Percentiles rank a stretch among this genome's conserved stretches.
Conservation (phyloP, 2,797 vertebrate species). For the Sciurus carolinensis region DNA sequence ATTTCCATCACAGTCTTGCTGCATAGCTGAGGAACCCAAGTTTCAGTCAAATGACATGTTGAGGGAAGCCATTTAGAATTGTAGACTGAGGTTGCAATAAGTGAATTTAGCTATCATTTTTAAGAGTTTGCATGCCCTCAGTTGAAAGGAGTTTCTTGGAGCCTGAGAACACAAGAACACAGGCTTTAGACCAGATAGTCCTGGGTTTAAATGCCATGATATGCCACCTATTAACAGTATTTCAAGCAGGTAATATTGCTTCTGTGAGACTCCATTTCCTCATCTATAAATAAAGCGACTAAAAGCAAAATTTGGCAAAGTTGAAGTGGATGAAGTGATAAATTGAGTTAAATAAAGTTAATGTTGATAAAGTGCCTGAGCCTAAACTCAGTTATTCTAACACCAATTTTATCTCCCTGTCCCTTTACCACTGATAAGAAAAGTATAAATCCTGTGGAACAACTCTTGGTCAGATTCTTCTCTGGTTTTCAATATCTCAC, state of each 20-base stretch:
- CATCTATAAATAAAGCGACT: slow-evolving; percentile 23
- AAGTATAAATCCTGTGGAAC: not conserved
- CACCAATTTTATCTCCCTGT: not conserved
- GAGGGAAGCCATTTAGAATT: too few relatives aligned
- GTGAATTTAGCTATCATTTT: not conserved
- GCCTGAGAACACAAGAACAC: not conserved
- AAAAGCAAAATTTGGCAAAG: slow-evolving; percentile 7
- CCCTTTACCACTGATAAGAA: not conserved
- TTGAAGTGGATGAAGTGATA: not conserved
- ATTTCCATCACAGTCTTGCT: slow-evolving; percentile 32
- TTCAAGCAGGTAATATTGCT: not conserved
- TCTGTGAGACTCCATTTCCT: slow-evolving; percentile 25
- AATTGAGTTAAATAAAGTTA: not conserved
- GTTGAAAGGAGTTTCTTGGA: not conserved
- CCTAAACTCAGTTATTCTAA: slow-evolving; percentile 5
- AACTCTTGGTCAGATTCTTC: not conserved
- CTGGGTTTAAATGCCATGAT: not conserved
- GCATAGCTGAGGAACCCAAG: slow-evolving; percentile 27
- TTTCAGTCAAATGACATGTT: not conserved
- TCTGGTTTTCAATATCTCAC: not conserved
- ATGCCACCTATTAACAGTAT: not conserved
- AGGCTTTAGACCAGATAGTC: not conserved
- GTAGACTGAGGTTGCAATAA: too few relatives aligned
- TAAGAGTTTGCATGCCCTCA: not conserved
- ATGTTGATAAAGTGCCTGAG: slow-evolving; percentile 39